A percentile compares a stretch with the other conserved stretches of the same genome.
These are phyloP conservation scores for Cheilosia grossa DNA, from an alignment of 2,888 invertebrate species.

Conservation along the genomic window DNA sequence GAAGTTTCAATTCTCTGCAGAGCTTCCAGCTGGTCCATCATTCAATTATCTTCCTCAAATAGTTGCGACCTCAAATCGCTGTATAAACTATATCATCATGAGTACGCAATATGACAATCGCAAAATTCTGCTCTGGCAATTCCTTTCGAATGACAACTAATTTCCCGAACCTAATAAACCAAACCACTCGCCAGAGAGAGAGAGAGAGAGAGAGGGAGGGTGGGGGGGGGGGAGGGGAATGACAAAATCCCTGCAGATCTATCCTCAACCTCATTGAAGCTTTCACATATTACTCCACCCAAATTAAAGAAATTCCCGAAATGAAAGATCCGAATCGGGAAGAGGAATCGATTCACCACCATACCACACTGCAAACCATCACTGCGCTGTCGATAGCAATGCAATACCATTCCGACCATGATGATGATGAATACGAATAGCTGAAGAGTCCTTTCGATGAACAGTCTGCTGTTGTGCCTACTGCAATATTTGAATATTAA, in stretches of 20 bases:
- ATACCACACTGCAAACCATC: conserved; percentile 22
- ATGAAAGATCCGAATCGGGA: conserved; percentile 49
- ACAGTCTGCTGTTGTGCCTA: conserved; percentile 18
- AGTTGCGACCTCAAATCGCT: conserved; percentile 6
- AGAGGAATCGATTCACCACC: conserved; percentile 6
- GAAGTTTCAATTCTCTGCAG: too few relatives aligned
- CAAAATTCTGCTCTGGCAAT: conserved; percentile 35
- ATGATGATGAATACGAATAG: conserved; percentile 35
- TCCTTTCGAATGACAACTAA: conserved; percentile 39
- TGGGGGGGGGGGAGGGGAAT: not conserved
- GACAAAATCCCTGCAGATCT: not conserved
- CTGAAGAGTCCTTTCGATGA: conserved; percentile 46
- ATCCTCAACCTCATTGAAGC: conserved; percentile 21
- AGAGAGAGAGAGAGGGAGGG: not conserved
- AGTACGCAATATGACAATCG: conserved; percentile 48
- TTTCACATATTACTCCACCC: conserved; percentile 38
- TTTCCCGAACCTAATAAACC: conserved; percentile 50
- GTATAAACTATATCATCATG: conserved; percentile 44
- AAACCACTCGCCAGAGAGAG: not conserved
- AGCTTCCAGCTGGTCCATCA: too few relatives aligned
- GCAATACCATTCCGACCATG: conserved; percentile 37
- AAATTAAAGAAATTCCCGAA: conserved; percentile 66
- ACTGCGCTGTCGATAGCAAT: conserved; percentile 30
- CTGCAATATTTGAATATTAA: conserved; percentile 69
- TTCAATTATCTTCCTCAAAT: not conserved